These are phyloP conservation scores for Alexandromys fortis DNA, from an alignment of 2,113 vertebrate genomes.

Conservation along the genomic window DNA sequence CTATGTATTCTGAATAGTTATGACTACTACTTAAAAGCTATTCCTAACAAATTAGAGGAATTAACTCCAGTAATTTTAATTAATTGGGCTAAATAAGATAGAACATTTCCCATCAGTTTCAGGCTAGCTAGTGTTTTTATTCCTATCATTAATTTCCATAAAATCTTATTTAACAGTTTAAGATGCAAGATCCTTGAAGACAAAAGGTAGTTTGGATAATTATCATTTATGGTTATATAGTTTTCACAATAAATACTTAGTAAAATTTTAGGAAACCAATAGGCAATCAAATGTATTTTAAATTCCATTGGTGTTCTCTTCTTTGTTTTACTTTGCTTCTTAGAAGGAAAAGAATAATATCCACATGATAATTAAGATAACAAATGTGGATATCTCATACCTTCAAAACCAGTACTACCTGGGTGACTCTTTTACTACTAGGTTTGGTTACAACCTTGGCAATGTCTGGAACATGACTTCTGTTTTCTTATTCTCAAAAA, in stretches of 20 bases:
- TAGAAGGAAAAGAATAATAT: not conserved
- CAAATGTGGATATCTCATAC: not conserved
- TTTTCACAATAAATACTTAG: not conserved
- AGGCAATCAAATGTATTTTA: constrained; percentile 12
- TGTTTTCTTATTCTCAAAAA: not conserved
- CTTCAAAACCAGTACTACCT: not conserved
- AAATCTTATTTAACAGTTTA: not conserved
- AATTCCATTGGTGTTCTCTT: constrained; percentile 17
- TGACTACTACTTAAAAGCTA: not conserved
- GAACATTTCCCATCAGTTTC: not conserved
- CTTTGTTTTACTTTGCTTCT: constrained; percentile 50
- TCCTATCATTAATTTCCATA: not conserved
- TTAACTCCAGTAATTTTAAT: not conserved
- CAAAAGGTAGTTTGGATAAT: not conserved
- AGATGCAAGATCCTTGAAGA: not conserved
- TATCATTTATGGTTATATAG: not conserved
- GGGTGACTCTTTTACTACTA: not conserved
- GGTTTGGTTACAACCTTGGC: not conserved
- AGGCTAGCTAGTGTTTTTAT: not conserved
- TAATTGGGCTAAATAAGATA: not conserved
- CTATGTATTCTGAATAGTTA: not conserved
- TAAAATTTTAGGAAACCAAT: constrained; percentile 22
- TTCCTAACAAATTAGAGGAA: not conserved
- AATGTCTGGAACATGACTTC: not conserved
- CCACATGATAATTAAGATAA: too few species aligned